These are phyloP conservation scores for Onychostoma macrolepis DNA, from an alignment of 2,113 vertebrate species.

Conservation along the genomic window DNA sequence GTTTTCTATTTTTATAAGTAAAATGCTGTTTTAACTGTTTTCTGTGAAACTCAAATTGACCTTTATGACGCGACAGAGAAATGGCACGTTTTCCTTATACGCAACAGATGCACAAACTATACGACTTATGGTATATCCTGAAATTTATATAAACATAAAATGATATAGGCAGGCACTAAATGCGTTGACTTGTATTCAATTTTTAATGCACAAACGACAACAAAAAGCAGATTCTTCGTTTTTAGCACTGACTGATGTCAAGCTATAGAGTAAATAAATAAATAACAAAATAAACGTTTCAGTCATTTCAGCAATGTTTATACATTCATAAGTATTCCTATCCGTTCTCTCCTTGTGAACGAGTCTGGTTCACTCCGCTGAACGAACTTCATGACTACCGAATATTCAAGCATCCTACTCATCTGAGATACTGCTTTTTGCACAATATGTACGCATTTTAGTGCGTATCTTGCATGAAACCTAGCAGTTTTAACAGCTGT, in stretches of 20 bases:
- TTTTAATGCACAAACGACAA: not conserved
- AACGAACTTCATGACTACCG: not conserved
- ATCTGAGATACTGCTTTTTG: not conserved
- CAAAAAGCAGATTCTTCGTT: not conserved
- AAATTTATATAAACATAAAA: not conserved
- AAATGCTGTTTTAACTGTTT: not conserved
- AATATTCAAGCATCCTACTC: not conserved
- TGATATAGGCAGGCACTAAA: not conserved
- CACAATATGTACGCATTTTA: not conserved
- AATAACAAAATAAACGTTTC: not conserved
- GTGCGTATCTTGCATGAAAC: not conserved
- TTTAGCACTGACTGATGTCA: not conserved
- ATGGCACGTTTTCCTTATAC: not conserved
- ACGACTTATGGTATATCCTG: not conserved
- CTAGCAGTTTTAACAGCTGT: not conserved
- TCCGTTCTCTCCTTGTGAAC: not conserved
- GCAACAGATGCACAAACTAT: not conserved
- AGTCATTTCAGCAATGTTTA: no score
- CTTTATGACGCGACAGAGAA: not conserved
- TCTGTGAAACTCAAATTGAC: not conserved
- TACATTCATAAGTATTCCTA: not conserved
- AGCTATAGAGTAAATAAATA: not conserved
- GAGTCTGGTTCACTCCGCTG: not conserved
- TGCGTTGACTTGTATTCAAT: not conserved
- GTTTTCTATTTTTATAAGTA: not conserved